Evolutionary conservation across 2,113 vertebrate genomes (phyloP).

Genomic region (Oriolus oriolus): DNA sequence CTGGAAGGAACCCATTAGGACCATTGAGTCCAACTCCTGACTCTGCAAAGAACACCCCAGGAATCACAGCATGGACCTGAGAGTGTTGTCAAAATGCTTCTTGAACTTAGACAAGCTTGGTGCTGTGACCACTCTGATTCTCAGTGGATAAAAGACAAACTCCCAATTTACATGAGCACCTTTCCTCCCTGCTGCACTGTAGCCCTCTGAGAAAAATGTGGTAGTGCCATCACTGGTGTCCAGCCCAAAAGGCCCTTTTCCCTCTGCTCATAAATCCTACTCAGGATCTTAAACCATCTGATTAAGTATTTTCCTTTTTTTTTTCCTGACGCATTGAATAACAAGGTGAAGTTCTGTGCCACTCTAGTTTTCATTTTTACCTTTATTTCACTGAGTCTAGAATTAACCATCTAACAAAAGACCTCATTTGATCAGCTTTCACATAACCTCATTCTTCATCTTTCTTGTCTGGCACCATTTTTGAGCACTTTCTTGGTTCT

Average conservation of each 20-base stretch:
- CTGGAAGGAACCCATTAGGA: background rate
- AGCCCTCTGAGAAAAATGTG: background rate
- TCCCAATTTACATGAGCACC: background rate
- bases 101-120: accelerated
- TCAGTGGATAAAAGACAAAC: background rate
- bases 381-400: background rate
- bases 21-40: background rate
- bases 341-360: background rate
- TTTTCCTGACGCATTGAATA: background rate
- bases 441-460: background rate
- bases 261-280: background rate
- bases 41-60: background rate
- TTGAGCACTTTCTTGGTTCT: background rate
- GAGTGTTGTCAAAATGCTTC: background rate
- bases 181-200: accelerated
- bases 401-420: background rate
- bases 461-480: background rate
- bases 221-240: background rate
- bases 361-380: background rate
- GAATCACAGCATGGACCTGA: background rate
- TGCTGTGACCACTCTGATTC: background rate
- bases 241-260: background rate
- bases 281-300: background rate
- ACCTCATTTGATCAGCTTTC: background rate
- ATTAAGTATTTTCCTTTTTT: background rate